Evolutionary conservation across 2,888 invertebrate genomes (phyloP).

Genomic region (Apamea epomidion): DNA sequence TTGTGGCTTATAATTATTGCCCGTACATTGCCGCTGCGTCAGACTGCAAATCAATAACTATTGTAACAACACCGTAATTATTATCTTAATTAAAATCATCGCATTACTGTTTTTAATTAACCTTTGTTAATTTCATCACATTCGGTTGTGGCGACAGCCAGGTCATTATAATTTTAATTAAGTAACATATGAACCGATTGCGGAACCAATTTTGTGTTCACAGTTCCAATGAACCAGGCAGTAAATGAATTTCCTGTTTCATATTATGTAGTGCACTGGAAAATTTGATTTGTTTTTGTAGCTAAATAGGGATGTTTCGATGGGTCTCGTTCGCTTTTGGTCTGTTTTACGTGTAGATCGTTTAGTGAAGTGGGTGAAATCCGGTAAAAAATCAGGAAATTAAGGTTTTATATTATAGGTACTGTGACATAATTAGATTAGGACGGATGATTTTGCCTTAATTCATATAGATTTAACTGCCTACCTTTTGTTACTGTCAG

Average conservation of each 20-base stretch:
- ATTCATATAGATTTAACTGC: not conserved
- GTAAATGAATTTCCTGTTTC: not conserved
- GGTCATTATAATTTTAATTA: slow-evolving; percentile 26
- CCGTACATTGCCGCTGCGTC: not conserved
- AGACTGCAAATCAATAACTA: slow-evolving; percentile 2
- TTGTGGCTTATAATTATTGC: not conserved
- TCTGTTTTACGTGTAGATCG: not conserved
- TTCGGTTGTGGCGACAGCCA: not conserved
- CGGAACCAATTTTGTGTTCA: not conserved
- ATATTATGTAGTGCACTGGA: not conserved
- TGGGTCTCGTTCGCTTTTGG: not conserved
- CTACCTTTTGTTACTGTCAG: not conserved
- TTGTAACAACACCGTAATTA: not conserved
- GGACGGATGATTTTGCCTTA: too few relatives aligned
- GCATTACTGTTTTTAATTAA: not conserved
- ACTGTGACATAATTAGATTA: not conserved
- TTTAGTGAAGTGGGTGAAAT: not conserved
- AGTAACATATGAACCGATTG: not conserved
- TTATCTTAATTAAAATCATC: slow-evolving; percentile 16
- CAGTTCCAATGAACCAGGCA: not conserved
- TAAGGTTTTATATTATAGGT: not conserved
- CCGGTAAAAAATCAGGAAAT: too few relatives aligned
- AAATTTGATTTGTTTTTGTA: not conserved
- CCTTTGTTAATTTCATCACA: not conserved
- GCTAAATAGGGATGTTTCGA: not conserved